Base-by-base conservation (phyloP, 2,888 invertebrate species). In the Tryphoninae sp. region DNA sequence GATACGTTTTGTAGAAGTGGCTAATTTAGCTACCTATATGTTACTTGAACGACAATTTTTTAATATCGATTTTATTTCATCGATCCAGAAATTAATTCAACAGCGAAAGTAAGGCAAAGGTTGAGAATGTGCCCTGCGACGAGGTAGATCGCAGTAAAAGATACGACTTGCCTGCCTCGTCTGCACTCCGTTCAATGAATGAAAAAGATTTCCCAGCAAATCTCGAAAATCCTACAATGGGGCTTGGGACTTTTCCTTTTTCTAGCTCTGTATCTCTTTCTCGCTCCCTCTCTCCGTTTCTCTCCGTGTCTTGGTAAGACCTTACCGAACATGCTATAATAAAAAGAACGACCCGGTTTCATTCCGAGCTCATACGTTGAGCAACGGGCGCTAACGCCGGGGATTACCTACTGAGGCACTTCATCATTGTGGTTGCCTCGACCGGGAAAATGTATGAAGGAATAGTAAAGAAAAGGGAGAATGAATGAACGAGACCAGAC, bases 141-240 rank as follows among this genome's bases (percentile, higher is more conserved):
- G 49, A 42, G 58, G 42, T 67, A 78, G 65, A 78, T 78, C 73
- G 61, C 73, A 61, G 73, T 78, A 61, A 73, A 67, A 81, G 68
- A 81, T 81, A 73, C 58, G 59, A 62, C 62, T 33, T 33, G 0
- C 6, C 33, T 19, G 55, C 33, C 76, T 40, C 26, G 23, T 71
- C 67, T 77, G 77, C 76, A 73, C 81, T 81, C 71, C 74, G 74
- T 74, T 65, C 69, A 62, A 81, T 78, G 81, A 81, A 81, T 76
- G 81, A 69, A 74, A 59, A 81, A 81, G 81, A 81, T 81, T 78
- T 81, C 72, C 81, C 81, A 68, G 81, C 64, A 81, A 78, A 81
- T 81, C 81, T 78, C 59, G 65, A 64, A 69, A 69, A 65, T 59
- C 73, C 19, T 62, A 81, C 81, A 81, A 81, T 81, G 74, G 74